phyloP scores from a whole-genome alignment of 2,797 vertebrate species.

The Petrocephalus sullivani region DNA sequence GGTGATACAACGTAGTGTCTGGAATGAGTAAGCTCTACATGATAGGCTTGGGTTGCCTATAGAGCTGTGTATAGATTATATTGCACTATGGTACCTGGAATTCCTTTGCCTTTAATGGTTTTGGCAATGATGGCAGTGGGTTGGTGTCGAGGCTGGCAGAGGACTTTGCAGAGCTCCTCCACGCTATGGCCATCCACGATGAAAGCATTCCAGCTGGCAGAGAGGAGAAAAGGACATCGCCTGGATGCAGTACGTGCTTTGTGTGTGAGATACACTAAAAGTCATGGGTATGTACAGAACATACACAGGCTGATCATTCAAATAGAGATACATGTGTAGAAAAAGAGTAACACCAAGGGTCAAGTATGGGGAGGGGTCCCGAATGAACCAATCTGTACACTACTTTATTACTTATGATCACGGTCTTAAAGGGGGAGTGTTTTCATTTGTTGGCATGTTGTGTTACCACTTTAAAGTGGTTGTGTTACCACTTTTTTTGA shows the following conservation, averaged over 20 bases:
- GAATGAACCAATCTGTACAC: background rate
- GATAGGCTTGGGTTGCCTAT: background rate
- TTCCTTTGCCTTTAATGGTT: slow-evolving; percentile 79
- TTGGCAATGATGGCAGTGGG: slow-evolving; percentile 82
- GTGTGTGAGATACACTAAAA: background rate
- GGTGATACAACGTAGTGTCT: background rate
- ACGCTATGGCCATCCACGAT: slow-evolving; percentile 80
- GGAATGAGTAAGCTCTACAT: background rate
- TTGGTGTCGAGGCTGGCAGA: slow-evolving; percentile 74
- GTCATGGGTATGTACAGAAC: background rate
- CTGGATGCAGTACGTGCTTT: background rate
- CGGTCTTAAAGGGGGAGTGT: too few species aligned
- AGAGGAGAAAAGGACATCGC: background rate
- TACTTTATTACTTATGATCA: background rate
- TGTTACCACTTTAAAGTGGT: too few species aligned
- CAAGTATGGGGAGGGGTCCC: background rate
- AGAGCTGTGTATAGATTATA: background rate
- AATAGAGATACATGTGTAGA: background rate
- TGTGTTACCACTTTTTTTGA: too few species aligned
- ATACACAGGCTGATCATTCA: background rate
- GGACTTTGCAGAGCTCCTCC: slow-evolving; percentile 71
- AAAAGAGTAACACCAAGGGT: background rate
- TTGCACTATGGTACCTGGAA: slow-evolving; percentile 57
- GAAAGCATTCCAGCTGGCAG: slow-evolving; percentile 75
- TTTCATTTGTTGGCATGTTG: too few species aligned